phyloP scores from a whole-genome alignment of 2,797 vertebrate genomes.

The Alca torda region DNA sequence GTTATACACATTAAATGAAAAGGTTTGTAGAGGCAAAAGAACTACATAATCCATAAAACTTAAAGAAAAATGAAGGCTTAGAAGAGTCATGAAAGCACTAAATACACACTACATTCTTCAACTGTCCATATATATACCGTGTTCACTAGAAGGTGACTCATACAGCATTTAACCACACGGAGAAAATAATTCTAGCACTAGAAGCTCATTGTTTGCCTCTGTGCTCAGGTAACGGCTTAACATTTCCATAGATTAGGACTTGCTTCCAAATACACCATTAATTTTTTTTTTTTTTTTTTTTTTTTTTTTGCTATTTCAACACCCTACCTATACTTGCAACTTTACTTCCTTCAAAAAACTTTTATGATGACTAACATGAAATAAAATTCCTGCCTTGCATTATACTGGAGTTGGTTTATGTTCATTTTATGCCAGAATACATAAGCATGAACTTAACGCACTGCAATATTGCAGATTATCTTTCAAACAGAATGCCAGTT shows the following conservation, averaged over 20 bases:
- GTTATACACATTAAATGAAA: background rate
- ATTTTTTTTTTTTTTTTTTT: background rate
- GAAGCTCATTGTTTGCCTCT: background rate
- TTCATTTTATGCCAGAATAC: background rate
- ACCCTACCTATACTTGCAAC: background rate
- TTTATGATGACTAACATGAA: background rate
- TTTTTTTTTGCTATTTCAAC: background rate
- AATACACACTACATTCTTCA: background rate
- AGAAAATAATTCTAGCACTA: background rate
- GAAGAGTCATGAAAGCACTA: background rate
- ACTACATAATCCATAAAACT: background rate
- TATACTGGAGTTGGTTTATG: background rate
- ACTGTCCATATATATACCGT: background rate
- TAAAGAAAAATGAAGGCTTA: background rate
- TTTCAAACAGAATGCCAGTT: constrained; percentile 22
- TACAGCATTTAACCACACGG: background rate
- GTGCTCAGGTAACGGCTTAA: background rate
- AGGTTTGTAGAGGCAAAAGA: background rate
- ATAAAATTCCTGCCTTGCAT: background rate
- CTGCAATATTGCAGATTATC: background rate
- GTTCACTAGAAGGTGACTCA: background rate
- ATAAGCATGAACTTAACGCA: background rate
- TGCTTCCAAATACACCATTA: background rate
- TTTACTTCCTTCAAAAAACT: background rate
- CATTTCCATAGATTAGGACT: background rate